phyloP scores from a whole-genome alignment of 2,797 vertebrate genomes.

The Enteromius anoplus region DNA sequence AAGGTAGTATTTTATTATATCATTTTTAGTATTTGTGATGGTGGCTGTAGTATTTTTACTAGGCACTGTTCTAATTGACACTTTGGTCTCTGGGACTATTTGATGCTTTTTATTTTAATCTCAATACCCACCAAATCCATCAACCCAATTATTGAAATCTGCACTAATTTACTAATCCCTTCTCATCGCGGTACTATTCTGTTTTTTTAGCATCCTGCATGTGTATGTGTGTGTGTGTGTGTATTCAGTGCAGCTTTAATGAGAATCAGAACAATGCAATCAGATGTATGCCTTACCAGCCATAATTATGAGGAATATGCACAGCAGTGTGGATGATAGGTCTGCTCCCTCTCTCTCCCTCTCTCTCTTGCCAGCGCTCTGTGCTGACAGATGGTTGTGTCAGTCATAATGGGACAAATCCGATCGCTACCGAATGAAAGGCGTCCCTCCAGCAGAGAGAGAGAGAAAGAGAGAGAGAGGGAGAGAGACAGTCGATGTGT shows the following conservation, averaged over 20 bases:
- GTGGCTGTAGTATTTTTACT: neutral
- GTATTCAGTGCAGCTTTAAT: slow-evolving; percentile 43
- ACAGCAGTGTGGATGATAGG: slow-evolving; percentile 52
- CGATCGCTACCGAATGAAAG: slow-evolving; percentile 64
- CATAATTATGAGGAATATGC: slow-evolving; percentile 58
- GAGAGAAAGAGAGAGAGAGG: slow-evolving; percentile 35
- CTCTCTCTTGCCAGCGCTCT: slow-evolving; percentile 51
- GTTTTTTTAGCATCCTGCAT: neutral
- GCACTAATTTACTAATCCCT: neutral
- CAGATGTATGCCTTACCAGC: slow-evolving; percentile 46
- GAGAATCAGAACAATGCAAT: slow-evolving; percentile 45
- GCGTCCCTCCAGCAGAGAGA: slow-evolving; percentile 55
- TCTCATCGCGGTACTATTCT: neutral
- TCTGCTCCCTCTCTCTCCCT: slow-evolving; percentile 44
- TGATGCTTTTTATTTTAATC: slow-evolving; percentile 15
- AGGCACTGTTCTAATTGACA: slow-evolving; percentile 11
- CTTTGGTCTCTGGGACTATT: neutral
- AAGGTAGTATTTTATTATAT: neutral
- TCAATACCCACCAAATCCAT: slow-evolving; percentile 4
- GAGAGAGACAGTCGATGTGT: slow-evolving; percentile 51
- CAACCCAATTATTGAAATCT: slow-evolving; percentile 6
- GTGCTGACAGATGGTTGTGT: slow-evolving; percentile 65
- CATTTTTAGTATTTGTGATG: neutral
- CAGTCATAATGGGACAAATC: slow-evolving; percentile 67
- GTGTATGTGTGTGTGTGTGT: slow-evolving; percentile 23